A percentile compares a stretch with the other conserved stretches of the same genome.
Evolutionary conservation across 2,797 vertebrate species (phyloP).

Genomic region (Ceryle rudis): DNA sequence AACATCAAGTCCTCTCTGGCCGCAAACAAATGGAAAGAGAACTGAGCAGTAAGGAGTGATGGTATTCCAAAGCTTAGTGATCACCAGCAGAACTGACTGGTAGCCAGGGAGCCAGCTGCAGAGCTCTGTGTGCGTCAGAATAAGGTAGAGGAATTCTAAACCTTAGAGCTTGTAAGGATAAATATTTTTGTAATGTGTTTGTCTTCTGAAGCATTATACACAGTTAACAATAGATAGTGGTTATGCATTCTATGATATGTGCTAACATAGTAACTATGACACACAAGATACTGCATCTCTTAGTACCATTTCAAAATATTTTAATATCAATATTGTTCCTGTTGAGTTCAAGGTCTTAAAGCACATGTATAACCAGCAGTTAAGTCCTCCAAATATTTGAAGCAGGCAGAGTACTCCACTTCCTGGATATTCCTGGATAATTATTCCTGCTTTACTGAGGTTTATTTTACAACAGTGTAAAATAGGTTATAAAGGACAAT

Average conservation of each 20-base stretch:
- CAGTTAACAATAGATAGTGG: not conserved
- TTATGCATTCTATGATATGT: not conserved
- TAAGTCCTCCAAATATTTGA: conserved; percentile 42
- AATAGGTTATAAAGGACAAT: conserved; percentile 71
- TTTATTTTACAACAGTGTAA: conserved; percentile 76
- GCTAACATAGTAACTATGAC: not conserved
- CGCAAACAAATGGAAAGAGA: not conserved
- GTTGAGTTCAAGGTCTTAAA: conserved; percentile 25
- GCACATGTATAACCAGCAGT: not conserved
- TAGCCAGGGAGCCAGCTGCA: not conserved
- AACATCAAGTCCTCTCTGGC: not conserved
- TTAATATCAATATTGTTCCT: not conserved
- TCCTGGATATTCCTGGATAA: conserved; percentile 41
- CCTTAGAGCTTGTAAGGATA: too few species aligned
- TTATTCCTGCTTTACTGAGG: conserved; percentile 76
- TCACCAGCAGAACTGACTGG: not conserved
- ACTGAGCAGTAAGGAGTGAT: not conserved
- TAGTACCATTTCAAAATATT: not conserved
- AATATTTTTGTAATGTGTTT: not conserved
- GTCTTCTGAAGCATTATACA: not conserved
- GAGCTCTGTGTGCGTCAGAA: not conserved
- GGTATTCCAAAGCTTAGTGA: not conserved
- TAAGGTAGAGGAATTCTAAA: not conserved
- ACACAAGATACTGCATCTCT: not conserved
- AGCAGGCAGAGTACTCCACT: conserved; percentile 19